Conservation (phyloP, 2,888 invertebrate genomes). For the Marasmarcha lunaedactyla region DNA sequence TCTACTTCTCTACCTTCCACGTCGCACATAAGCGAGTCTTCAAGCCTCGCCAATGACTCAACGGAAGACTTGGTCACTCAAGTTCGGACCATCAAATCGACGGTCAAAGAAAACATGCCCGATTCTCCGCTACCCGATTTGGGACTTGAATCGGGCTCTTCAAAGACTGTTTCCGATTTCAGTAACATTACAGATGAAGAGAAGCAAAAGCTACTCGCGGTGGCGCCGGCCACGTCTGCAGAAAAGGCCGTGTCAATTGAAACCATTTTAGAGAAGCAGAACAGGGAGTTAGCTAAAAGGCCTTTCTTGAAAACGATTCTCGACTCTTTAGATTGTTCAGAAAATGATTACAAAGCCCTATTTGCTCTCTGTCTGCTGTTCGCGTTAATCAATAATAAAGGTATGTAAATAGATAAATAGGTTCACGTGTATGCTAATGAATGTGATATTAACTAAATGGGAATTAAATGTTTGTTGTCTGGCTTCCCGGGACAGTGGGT, state of each 20-base stretch:
- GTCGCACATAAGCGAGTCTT: conserved; percentile 61
- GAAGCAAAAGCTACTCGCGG: conserved; percentile 75
- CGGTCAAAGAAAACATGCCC: conserved; percentile 47
- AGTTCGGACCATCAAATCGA: conserved; percentile 32
- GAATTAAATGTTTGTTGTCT: background rate
- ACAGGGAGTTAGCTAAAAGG: conserved; percentile 67
- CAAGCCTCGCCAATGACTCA: conserved; percentile 58
- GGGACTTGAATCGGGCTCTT: conserved; percentile 47
- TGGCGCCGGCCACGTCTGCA: conserved; percentile 27
- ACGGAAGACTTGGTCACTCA: conserved; percentile 59
- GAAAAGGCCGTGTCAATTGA: conserved; percentile 30
- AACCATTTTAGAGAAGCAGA: conserved; percentile 39
- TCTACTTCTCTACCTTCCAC: conserved; percentile 63
- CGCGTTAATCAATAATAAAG: conserved; percentile 93
- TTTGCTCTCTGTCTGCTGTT: conserved; percentile 93
- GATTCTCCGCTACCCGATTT: conserved; percentile 62
- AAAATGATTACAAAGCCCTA: conserved; percentile 94
- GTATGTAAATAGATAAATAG: conserved; percentile 60
- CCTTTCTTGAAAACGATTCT: conserved; percentile 92
- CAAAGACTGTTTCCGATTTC: conserved; percentile 54
- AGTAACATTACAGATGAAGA: conserved; percentile 94
- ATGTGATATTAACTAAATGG: background rate
- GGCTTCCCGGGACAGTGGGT: conserved; percentile 7
- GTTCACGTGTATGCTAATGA: background rate
- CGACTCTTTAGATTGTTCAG: conserved; percentile 86